Percentiles rank a stretch among this genome's conserved stretches.
Evolutionary conservation across 2,797 vertebrate genomes (phyloP).

Genomic region (Trichosurus vulpecula): DNA sequence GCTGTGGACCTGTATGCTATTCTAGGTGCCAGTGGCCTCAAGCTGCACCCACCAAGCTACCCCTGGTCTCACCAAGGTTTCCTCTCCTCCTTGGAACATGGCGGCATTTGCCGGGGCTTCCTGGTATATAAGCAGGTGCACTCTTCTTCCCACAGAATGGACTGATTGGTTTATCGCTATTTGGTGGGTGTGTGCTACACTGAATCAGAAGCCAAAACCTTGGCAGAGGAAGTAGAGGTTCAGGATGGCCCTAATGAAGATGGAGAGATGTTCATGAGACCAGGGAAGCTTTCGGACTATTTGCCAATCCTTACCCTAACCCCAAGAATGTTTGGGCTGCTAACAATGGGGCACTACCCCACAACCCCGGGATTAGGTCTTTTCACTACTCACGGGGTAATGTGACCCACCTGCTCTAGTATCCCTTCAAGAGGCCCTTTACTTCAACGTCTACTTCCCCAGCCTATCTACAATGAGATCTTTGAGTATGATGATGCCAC

Average conservation of each 20-base stretch:
- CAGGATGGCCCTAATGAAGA: slow-evolving; percentile 92
- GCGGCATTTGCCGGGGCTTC: slow-evolving; percentile 93
- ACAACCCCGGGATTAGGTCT: slow-evolving; percentile 96
- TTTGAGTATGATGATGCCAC: slow-evolving; percentile 93
- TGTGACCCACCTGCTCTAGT: slow-evolving; percentile 93
- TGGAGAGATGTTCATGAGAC: slow-evolving; percentile 94
- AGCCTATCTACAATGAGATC: slow-evolving; percentile 96
- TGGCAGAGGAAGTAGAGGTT: slow-evolving; percentile 95
- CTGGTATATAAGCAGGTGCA: slow-evolving; percentile 97
- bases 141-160: slow-evolving; percentile 95
- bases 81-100: slow-evolving; percentile 91
- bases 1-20: slow-evolving; percentile 91
- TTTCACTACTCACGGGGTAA: slow-evolving; percentile 94
- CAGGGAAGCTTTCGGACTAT: slow-evolving; percentile 93
- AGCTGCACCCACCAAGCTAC: slow-evolving; percentile 91
- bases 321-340: slow-evolving; percentile 90
- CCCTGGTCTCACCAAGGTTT: slow-evolving; percentile 92
- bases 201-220: slow-evolving; percentile 89
- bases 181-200: slow-evolving; percentile 93
- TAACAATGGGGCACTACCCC: slow-evolving; percentile 93
- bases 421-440: slow-evolving; percentile 87
- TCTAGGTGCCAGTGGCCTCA: slow-evolving; percentile 91
- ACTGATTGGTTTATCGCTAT: slow-evolving; percentile 94
- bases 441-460: slow-evolving; percentile 95
- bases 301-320: slow-evolving; percentile 93